These are phyloP conservation scores for Carcina quercana DNA, from an alignment of 2,888 invertebrate genomes.

Conservation along the genomic window DNA sequence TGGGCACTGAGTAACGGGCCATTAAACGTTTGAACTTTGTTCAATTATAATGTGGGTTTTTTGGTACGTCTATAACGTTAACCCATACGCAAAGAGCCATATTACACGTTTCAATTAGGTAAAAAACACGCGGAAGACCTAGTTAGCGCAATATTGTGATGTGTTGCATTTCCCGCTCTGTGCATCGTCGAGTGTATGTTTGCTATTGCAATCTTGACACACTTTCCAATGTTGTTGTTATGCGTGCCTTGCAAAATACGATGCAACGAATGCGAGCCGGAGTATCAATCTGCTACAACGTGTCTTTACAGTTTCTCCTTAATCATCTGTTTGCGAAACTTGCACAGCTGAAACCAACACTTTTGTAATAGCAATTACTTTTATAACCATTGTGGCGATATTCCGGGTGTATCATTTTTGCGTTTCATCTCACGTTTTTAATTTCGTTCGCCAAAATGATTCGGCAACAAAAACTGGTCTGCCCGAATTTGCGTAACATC, in stretches of 20 bases:
- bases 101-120: background rate
- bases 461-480: conserved; percentile 9
- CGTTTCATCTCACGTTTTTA: conserved; percentile 4
- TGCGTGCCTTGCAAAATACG: conserved; percentile 63
- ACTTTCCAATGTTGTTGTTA: conserved; percentile 66
- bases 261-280: conserved; percentile 43
- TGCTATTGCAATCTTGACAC: conserved; percentile 69
- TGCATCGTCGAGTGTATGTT: conserved; percentile 45
- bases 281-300: conserved; percentile 22
- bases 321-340: conserved; percentile 5
- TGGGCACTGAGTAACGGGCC: conserved; percentile 1
- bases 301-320: conserved; percentile 5
- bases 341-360: background rate
- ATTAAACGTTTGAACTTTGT: background rate
- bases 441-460: conserved; percentile 3
- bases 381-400: background rate
- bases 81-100: no score
- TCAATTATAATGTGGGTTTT: no score
- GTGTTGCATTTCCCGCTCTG: conserved; percentile 51
- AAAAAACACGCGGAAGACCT: conserved; percentile 25
- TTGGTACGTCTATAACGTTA: no score
- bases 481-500: conserved; percentile 10
- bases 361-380: background rate
- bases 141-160: conserved; percentile 39
- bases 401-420: background rate